These are phyloP conservation scores for Hipposideros armiger DNA, from an alignment of 2,113 vertebrate genomes.

Conservation along the genomic window DNA sequence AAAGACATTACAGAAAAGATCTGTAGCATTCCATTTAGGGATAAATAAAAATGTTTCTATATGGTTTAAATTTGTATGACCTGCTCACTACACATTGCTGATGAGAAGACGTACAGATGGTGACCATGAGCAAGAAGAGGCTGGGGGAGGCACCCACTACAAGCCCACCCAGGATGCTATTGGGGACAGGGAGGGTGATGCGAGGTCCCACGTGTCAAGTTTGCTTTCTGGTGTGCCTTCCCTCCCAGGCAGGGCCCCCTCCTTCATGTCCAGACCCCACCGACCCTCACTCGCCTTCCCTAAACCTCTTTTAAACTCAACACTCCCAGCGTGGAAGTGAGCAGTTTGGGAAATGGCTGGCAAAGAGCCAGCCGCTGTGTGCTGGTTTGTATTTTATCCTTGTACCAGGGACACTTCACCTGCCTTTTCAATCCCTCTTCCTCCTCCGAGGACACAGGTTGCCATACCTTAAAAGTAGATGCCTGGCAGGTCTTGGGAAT, in stretches of 20 bases:
- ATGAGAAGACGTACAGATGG: background rate
- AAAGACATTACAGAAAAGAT: background rate
- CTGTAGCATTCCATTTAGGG: background rate
- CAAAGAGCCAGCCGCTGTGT: background rate
- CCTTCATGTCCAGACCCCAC: background rate
- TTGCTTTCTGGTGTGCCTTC: background rate
- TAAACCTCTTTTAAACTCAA: background rate
- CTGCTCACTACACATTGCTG: background rate
- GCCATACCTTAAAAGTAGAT: background rate
- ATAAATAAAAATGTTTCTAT: background rate
- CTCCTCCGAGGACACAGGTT: background rate
- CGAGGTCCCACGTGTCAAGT: background rate
- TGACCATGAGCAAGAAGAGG: background rate
- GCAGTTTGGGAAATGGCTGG: background rate
- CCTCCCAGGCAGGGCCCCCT: background rate
- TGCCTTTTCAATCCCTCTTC: background rate
- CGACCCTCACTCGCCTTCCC: background rate
- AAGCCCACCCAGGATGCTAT: background rate
- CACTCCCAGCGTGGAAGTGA: background rate
- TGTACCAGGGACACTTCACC: background rate
- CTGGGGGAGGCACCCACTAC: no score
- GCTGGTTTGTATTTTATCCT: background rate
- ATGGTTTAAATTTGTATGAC: background rate
- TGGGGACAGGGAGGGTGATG: fast-evolving
- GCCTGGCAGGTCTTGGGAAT: fast-evolving